phyloP scores from a whole-genome alignment of 1,140 invertebrate species.

The Procambarus clarkii region DNA sequence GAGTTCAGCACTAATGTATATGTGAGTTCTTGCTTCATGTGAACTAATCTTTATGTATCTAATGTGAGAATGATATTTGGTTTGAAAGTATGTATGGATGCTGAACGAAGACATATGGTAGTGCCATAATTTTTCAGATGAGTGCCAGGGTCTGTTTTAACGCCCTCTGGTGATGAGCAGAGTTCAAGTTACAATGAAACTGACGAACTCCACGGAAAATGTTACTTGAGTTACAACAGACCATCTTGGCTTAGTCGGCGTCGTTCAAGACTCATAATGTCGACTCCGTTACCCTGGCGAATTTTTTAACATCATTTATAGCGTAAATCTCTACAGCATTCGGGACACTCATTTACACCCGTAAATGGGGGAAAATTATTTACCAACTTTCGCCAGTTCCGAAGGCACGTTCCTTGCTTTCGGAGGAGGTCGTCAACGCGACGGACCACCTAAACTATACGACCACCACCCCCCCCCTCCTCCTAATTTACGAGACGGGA shows the following conservation, averaged over 20 bases:
- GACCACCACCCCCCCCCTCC: not conserved
- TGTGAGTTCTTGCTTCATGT: not conserved
- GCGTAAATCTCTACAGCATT: not conserved
- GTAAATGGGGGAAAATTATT: not conserved
- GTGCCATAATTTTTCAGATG: conserved; percentile 37
- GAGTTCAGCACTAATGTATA: not conserved
- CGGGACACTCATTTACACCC: no score
- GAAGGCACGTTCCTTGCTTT: not conserved
- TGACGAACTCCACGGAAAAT: conserved; percentile 10
- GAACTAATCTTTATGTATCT: not conserved
- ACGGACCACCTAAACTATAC: conserved; percentile 39
- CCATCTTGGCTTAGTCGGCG: not conserved
- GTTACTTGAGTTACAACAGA: not conserved
- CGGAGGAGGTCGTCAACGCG: conserved; percentile 32
- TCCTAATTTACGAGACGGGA: conserved; percentile 32
- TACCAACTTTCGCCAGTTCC: not conserved
- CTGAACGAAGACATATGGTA: conserved; percentile 4
- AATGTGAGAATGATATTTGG: not conserved
- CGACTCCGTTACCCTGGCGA: no score
- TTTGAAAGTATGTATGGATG: not conserved
- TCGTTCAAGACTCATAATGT: not conserved
- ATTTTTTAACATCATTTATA: not conserved
- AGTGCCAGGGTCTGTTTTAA: conserved; percentile 50
- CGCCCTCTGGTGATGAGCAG: conserved; percentile 43
- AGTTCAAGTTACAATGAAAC: conserved; percentile 37